Conservation (phyloP, 2,888 invertebrate species). For the Drosophila subsilvestris region DNA sequence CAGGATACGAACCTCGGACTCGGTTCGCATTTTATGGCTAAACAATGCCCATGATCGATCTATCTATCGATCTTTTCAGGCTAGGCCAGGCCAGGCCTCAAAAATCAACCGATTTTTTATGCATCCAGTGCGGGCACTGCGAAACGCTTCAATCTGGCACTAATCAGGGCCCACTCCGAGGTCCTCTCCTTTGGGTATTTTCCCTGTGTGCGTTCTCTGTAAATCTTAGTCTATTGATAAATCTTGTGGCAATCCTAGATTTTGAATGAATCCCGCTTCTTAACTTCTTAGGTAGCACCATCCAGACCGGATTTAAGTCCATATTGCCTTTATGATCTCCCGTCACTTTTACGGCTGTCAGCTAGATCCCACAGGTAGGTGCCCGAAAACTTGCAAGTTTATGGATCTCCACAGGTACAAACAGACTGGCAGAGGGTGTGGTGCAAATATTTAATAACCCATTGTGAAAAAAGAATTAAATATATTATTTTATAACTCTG, state of each 20-base stretch:
- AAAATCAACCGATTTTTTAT: constrained; percentile 49
- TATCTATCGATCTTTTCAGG: constrained; percentile 23
- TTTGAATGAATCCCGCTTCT: constrained; percentile 70
- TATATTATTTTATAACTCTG: neutral
- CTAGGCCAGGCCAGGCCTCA: too few species aligned
- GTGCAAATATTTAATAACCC: neutral
- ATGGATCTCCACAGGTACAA: constrained; percentile 10
- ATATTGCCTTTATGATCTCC: constrained; percentile 57
- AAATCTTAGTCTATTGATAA: constrained; percentile 67
- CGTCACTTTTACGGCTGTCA: constrained; percentile 30
- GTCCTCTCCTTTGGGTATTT: constrained; percentile 11
- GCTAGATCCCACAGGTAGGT: constrained; percentile 4
- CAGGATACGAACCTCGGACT: constrained; percentile 23
- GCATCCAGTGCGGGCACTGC: constrained; percentile 39
- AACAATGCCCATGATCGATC: constrained; percentile 71
- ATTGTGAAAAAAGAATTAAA: constrained; percentile 8
- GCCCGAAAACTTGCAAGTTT: constrained; percentile 9
- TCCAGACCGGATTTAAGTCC: constrained; percentile 41
- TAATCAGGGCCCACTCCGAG: constrained; percentile 8
- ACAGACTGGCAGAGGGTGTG: neutral
- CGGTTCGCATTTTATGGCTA: constrained; percentile 43
- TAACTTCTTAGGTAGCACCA: constrained; percentile 46
- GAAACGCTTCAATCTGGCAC: constrained; percentile 14
- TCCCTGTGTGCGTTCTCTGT: constrained; percentile 8
- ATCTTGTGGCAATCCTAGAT: constrained; percentile 58